Percentiles rank a stretch among this genome's conserved stretches.
Conservation (phyloP, 2,888 invertebrate genomes). For the Drosophila stalkeri region DNA sequence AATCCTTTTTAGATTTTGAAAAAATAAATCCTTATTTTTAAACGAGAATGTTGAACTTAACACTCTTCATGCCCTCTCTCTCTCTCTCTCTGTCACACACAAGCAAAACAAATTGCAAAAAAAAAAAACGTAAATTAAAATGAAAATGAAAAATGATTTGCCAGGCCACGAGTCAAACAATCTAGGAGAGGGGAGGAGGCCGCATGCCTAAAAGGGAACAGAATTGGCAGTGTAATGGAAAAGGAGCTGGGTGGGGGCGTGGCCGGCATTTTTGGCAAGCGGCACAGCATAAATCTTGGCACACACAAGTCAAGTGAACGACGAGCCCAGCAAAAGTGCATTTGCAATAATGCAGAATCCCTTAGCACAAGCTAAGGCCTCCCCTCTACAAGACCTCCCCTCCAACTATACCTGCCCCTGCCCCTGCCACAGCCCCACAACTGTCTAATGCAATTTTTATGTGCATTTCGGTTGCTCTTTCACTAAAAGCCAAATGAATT, state of each 20-base stretch:
- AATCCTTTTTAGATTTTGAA: background rate
- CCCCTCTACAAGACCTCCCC: background rate
- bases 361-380: conserved; percentile 12
- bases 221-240: background rate
- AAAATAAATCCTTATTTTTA: background rate
- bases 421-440: background rate
- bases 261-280: conserved; percentile 59
- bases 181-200: background rate
- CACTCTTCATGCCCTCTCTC: background rate
- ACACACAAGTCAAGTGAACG: conserved; percentile 39
- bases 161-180: conserved; percentile 68
- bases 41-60: background rate
- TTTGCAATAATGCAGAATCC: conserved; percentile 22
- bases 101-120: conserved; percentile 18
- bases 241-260: background rate
- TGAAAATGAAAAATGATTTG: conserved; percentile 68
- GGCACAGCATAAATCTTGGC: conserved; percentile 78
- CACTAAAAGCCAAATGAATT: conserved; percentile 82
- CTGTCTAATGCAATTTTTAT: conserved; percentile 57
- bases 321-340: conserved; percentile 46
- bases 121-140: conserved; percentile 47
- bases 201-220: background rate
- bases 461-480: conserved; percentile 44
- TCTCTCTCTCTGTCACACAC: background rate
- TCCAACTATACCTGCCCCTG: too few relatives aligned